Evolutionary conservation across 2,113 vertebrate genomes (phyloP), one percentile per base, ranked within the genome.

Genomic region (Notiomystis cincta): DNA sequence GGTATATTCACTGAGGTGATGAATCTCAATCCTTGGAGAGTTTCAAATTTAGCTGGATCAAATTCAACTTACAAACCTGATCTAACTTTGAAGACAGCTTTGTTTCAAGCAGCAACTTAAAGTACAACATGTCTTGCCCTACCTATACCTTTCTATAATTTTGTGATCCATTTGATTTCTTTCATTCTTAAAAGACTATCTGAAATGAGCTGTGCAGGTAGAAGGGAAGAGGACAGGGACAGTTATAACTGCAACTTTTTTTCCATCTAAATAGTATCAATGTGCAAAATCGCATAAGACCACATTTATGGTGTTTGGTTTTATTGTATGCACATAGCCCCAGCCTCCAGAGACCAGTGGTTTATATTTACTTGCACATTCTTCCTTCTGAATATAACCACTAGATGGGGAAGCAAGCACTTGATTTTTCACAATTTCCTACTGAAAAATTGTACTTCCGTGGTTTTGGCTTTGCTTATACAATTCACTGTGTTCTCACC

Each of bases 381-480:
- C 53, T 47, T 88, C 44, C 57, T 95, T 80, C 69, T 81, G 72
- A 70, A 45, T 28, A 25, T 22, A 71, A 67, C 86, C 91, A 92
- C 93, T 95, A 93, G 93, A 40, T 90, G 91, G 95, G 24, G 89
- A 86, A 79, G 37, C 16, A 56, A 84, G 79, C 61, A 66, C 71
- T 86, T 35, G 27, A 20, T 72, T 88, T 93, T 75, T 64, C 66
- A 75, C 51, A 13, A 7, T 67, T 79, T 64, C 65, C 79, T 35
- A 31, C 38, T 58, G 33, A 66, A 71, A 66, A 58, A 5, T 22
- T 60, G 42, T 37, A 50, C 30, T 90, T 71, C 18, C 2, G 1
- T 78, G 47, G 7, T 42, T 82, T 70, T 54, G 31, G 21, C 51
- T 82, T 1, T 20, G 21, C 40, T 83, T 62, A 51, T 12, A 38